These are phyloP conservation scores for Cephus cinctus DNA, from an alignment of 1,140 invertebrate genomes.

Conservation along the genomic window DNA sequence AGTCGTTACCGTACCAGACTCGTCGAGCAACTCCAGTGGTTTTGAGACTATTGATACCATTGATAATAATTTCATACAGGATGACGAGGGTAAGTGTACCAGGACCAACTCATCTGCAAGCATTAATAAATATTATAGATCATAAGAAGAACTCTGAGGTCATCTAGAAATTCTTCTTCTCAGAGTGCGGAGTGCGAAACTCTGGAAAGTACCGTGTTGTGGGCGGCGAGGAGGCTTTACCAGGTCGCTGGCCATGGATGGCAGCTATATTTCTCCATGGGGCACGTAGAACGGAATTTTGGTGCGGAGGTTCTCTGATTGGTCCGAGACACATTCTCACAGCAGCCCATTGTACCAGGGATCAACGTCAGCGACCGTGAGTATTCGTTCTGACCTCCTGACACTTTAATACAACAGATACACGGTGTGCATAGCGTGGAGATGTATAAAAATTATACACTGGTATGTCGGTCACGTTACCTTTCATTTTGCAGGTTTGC, in stretches of 20 bases:
- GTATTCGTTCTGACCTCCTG: no score
- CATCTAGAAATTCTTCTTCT: slow-evolving; percentile 12
- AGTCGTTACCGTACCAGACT: slow-evolving; percentile 13
- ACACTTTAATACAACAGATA: no score
- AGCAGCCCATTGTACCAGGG: slow-evolving; percentile 88
- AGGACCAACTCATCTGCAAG: not conserved
- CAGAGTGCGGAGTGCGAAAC: slow-evolving; percentile 80
- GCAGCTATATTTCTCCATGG: slow-evolving; percentile 89
- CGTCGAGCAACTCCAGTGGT: slow-evolving; percentile 27
- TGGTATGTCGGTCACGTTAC: no score
- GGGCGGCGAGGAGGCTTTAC: slow-evolving; percentile 79
- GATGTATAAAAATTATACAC: no score
- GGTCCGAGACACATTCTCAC: slow-evolving; percentile 79
- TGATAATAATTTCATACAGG: slow-evolving; percentile 50
- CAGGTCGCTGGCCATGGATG: slow-evolving; percentile 91
- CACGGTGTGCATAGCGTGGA: no score
- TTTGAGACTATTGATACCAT: slow-evolving; percentile 32
- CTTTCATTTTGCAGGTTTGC: slow-evolving; percentile 65
- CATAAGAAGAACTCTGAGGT: not conserved
- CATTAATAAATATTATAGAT: no score
- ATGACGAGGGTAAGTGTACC: slow-evolving; percentile 42
- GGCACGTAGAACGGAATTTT: slow-evolving; percentile 83
- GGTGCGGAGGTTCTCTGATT: slow-evolving; percentile 90
- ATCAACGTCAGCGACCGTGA: slow-evolving; percentile 84
- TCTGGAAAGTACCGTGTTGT: slow-evolving; percentile 82